Base-by-base conservation (phyloP, 2,888 invertebrate species). In the Drosophila maculinotata region DNA sequence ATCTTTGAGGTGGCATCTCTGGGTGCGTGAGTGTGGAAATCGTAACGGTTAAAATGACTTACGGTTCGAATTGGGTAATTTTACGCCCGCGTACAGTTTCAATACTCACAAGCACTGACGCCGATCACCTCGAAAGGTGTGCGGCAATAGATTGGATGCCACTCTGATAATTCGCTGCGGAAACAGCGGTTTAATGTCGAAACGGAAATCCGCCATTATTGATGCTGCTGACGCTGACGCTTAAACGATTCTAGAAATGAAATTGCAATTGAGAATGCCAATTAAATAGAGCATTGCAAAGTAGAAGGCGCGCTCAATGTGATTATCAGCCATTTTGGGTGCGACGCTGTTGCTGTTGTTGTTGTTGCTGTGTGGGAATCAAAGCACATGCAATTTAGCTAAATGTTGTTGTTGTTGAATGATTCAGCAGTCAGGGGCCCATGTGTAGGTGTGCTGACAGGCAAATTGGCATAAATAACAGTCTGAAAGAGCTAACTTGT, bases 1-100 rank as follows among this genome's bases (percentile, higher is more conserved):
- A 94, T 91, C 87, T 93, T 93, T 44, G 92, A 92, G 72, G 94
- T 93, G 68, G 93, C 92, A 90, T 94, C 94, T 91, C 94, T 94
- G 76, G 41, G 63, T 69, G 72, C n/a, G 44, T 51, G 79, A 92
- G 79, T 84, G 76, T 77, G 79, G 70, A 79, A 81, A 79, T 38
- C 51, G 77, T 60, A 81, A 65, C 72, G 78, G 73, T 73, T 66
- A 76, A n/a, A 67, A 67, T 57, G 64, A 58, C 47, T 54, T 39
- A 44, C 17, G 7, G 4, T 8, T 56, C 33, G 20, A 38, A 51
- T 57, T 64, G n/a, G 36, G 41, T 7, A 30, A 2, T n/a, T 26
- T 36, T 28, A 17, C 25, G 53, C 15, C 74, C 85, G 76, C 80
- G 62, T 76, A 82, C 80, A 81, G 48, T 85, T 79, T 87, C 78